phyloP scores from a whole-genome alignment of 2,888 invertebrate species.

The Lagria hirta region DNA sequence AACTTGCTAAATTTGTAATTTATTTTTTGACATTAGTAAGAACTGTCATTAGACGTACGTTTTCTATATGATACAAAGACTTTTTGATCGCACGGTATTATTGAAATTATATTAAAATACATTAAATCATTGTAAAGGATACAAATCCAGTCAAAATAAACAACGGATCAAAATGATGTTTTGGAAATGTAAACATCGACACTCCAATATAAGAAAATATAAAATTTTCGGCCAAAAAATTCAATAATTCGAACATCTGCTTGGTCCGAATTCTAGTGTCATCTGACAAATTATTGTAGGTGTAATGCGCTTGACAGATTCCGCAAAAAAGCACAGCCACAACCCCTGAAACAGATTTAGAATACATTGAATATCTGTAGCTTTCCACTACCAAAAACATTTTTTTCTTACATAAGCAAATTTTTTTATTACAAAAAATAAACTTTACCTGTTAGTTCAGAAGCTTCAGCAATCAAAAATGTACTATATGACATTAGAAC shows the following conservation, averaged over 20 bases:
- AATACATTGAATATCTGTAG: too few species aligned
- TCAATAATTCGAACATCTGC: constrained; percentile 89
- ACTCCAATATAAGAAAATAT: constrained; percentile 99
- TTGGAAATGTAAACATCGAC: constrained; percentile 96
- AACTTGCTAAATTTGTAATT: too few species aligned
- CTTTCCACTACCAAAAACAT: too few species aligned
- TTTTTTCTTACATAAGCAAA: not conserved
- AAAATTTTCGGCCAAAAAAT: constrained; percentile 96
- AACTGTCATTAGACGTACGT: too few species aligned
- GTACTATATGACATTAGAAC: constrained; percentile 98
- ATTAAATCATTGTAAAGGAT: constrained; percentile 63
- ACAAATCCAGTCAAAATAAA: constrained; percentile 94
- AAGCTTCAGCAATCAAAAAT: constrained; percentile 94
- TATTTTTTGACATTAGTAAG: too few species aligned
- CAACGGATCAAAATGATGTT: constrained; percentile 89
- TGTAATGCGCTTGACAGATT: constrained; percentile 98
- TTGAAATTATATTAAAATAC: not conserved
- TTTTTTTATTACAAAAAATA: constrained; percentile 12
- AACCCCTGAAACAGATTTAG: constrained; percentile 68
- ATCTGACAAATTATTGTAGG: constrained; percentile 91
- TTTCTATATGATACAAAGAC: too few species aligned
- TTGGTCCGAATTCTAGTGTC: constrained; percentile 87
- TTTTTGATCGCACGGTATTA: not conserved
- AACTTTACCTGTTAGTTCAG: constrained; percentile 84
- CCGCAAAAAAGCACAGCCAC: constrained; percentile 98